These are phyloP conservation scores for Battus philenor DNA, from an alignment of 1,140 invertebrate species.

Conservation along the genomic window DNA sequence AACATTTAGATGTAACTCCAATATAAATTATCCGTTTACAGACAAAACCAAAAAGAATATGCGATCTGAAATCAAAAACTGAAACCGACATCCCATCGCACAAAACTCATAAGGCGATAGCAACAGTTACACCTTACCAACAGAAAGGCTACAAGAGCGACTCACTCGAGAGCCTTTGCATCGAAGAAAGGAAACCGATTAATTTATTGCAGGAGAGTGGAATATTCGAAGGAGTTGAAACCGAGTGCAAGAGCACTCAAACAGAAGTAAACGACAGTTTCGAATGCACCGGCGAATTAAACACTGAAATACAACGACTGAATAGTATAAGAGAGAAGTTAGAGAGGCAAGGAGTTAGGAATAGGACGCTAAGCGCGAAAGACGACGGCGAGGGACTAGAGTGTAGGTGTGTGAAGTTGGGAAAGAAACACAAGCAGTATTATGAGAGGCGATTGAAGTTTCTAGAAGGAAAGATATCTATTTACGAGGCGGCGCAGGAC, in stretches of 20 bases:
- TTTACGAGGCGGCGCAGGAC: constrained; percentile 79
- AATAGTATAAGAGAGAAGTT: constrained; percentile 76
- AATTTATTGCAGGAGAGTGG: constrained; percentile 79
- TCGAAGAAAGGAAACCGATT: constrained; percentile 58
- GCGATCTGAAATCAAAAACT: constrained; percentile 54
- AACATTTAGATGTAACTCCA: constrained; percentile 6
- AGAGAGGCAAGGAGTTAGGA: constrained; percentile 72
- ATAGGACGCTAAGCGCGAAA: constrained; percentile 64
- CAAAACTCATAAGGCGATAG: constrained; percentile 70
- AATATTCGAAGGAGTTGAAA: constrained; percentile 78
- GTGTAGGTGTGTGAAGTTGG: constrained; percentile 68
- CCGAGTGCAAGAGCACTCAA: constrained; percentile 72
- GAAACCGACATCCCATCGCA: constrained; percentile 57
- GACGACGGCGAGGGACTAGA: constrained; percentile 55
- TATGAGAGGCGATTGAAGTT: constrained; percentile 78
- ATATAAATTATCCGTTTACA: constrained; percentile 31
- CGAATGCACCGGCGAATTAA: constrained; percentile 67
- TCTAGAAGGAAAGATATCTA: constrained; percentile 77
- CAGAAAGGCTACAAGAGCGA: constrained; percentile 66
- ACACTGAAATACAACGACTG: constrained; percentile 77
- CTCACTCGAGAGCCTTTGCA: constrained; percentile 55
- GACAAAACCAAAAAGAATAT: constrained; percentile 63
- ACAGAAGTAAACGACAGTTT: constrained; percentile 73
- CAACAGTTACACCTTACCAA: constrained; percentile 72
- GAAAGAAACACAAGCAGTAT: constrained; percentile 76